Conservation (phyloP, 2,888 invertebrate genomes). For the Phymatocera aterrima region DNA sequence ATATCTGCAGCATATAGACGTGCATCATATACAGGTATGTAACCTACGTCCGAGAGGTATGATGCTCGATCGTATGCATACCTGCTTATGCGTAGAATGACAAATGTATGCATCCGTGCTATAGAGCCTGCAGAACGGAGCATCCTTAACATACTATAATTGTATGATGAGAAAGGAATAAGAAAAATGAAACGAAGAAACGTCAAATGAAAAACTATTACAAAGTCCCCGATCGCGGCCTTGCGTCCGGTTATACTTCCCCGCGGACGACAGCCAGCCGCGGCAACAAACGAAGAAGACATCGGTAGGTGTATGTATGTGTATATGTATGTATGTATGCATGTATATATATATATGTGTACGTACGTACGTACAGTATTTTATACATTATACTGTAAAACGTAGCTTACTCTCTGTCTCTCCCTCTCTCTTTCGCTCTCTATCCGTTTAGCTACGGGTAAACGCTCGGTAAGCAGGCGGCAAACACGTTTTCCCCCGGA, state of each 20-base stretch:
- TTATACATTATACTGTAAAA: neutral
- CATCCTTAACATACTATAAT: conserved; percentile 21
- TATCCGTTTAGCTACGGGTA: conserved; percentile 13
- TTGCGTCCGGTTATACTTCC: conserved; percentile 39
- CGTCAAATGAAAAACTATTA: neutral
- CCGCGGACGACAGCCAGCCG: neutral
- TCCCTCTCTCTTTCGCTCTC: neutral
- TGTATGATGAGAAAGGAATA: neutral
- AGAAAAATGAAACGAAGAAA: neutral
- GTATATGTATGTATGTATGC: neutral
- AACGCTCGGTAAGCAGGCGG: conserved; percentile 19
- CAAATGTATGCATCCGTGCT: conserved; percentile 31
- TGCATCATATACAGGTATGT: neutral
- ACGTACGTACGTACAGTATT: neutral
- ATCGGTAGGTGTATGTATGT: neutral
- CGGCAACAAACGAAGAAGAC: neutral
- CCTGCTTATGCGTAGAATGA: conserved; percentile 1
- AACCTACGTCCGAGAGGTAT: neutral
- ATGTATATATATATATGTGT: neutral
- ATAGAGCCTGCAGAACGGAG: neutral
- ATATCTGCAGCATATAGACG: neutral
- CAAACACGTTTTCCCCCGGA: conserved; percentile 46
- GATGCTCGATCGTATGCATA: neutral
- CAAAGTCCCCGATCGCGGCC: conserved; percentile 16
- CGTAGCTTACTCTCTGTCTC: conserved; percentile 24